Percentiles rank a stretch among this genome's conserved stretches.
phyloP scores from a whole-genome alignment of 1,140 invertebrate species.

The Apolygus lucorum region DNA sequence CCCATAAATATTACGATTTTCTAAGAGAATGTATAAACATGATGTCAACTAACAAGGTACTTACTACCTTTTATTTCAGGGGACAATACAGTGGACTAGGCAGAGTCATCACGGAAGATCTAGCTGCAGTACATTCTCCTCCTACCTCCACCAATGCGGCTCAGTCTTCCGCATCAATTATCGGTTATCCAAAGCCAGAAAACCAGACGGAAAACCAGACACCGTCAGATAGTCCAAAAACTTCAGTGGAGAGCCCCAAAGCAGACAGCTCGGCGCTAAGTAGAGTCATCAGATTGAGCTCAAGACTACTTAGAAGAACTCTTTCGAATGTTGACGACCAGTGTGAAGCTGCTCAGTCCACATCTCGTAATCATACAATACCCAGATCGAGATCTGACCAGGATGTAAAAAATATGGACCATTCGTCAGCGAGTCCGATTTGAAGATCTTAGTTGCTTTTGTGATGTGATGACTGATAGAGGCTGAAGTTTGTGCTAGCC shows the following conservation, averaged over 20 bases:
- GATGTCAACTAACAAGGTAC: too few relatives aligned
- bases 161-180: neutral
- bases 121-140: neutral
- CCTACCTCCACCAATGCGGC: neutral
- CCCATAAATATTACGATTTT: too few relatives aligned
- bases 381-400: neutral
- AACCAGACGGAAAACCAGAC: neutral
- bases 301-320: slow-evolving; percentile 17
- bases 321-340: slow-evolving; percentile 20
- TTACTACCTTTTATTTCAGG: slow-evolving; percentile 1
- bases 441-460: too few relatives aligned
- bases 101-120: neutral
- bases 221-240: neutral
- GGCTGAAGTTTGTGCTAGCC: too few relatives aligned
- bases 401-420: neutral
- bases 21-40: too few relatives aligned
- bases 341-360: neutral
- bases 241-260: neutral
- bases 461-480: too few relatives aligned
- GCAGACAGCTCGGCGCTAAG: neutral
- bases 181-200: neutral
- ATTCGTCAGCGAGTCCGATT: neutral
- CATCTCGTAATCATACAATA: neutral
- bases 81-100: neutral
- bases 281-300: slow-evolving; percentile 21